Base-by-base conservation (phyloP, 2,888 invertebrate genomes). In the Diploptera punctata region DNA sequence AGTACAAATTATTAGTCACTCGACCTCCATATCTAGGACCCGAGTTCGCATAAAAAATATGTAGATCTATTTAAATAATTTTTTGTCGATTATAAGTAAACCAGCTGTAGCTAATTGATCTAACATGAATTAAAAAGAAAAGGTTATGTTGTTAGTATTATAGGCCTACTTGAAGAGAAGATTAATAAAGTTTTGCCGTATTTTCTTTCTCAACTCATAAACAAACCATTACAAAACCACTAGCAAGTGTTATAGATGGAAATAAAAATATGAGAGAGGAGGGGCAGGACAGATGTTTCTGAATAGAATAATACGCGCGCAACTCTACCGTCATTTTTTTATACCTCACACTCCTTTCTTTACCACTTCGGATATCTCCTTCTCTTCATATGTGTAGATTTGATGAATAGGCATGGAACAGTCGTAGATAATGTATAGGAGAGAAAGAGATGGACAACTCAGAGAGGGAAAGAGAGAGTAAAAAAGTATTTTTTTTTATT, bases 371-470 rank as follows among this genome's bases (percentile, higher is more conserved):
- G 67, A 29, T 29, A 65, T 52, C 71, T 52, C 71, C 31, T 68
- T 67, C 43, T 71, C 67, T 68, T 67, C 47, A 57, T 54, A 67
- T 38, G 31, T 65, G 68, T 62, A 33, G 68, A 33, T 43, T 60
- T 68, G 72, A 68, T 72, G 72, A 72, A 72, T 72, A 72, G 49
- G 62, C 68, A 72, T 72, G 61, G 31, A 19, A 21, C 16, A 49
- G 68, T 24, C 47, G 19, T 47, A 65, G 65, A 47, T 65, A 65
- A 65, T 65, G n/a, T 24, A 65, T 47, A 61, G 44, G 61, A 47
- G 72, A 68, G 43, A 62, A 38, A 72, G 68, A 54, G 54, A 57
- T 4, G 44, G n/a, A n/a, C n/a, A n/a, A n/a, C n/a, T n/a, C n/a
- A n/a, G 18, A 1, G 24, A 49, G 24, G 43, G 38, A 54, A 61